Base-by-base conservation (phyloP, 2,797 vertebrate genomes). In the Sebastes cheni region DNA sequence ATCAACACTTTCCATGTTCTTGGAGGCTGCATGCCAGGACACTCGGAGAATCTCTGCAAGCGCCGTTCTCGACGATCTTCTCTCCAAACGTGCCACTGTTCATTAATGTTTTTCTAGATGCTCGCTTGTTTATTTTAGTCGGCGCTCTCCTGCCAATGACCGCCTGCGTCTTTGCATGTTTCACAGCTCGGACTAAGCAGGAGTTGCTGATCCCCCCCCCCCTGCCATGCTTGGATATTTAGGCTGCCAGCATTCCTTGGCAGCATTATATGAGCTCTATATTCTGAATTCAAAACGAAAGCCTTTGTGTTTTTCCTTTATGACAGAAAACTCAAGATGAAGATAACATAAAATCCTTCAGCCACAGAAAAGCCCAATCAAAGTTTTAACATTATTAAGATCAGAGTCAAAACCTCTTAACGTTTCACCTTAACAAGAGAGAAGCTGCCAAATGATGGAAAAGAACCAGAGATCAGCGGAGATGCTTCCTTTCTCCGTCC, bases 1-100 rank as follows among this genome's bases (percentile, higher is more conserved):
- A 88, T 77, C 77, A 55, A 90, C 87, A 91, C 86, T 90, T 90
- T 89, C 71, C 8, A 22, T 80, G 77, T 39, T 39, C 12, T 39
- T 39, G 1, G 36, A 25, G 71, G 81, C 66, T 50, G 72, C 32
- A 1, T 20, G 84, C 82, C 85, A 86, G 83, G 29, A 64, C 65
- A 2, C 77, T 65, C 60, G 68, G 30, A 80, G 42, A 77, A 77
- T 36, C 70, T 72, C 77, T 18, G 79, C 74, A 4, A 50, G 20
- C 14, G 83, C 30, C n/a, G 5, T 56, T 69, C 23, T 69, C 34
- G 6, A 25, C 5, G 2, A 34, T 30, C 29, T 23, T 58, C 32
- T 27, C 23, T 30, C 30, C 32, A 55, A 80, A 71, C 54, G 29
- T 46, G 55, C 4, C 46, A 9, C 68, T 76, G 64, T 67, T 66